Percentiles rank a stretch among this genome's conserved stretches.
Evolutionary conservation across 2,888 invertebrate genomes (phyloP).

Genomic region (Lysandra coridon): DNA sequence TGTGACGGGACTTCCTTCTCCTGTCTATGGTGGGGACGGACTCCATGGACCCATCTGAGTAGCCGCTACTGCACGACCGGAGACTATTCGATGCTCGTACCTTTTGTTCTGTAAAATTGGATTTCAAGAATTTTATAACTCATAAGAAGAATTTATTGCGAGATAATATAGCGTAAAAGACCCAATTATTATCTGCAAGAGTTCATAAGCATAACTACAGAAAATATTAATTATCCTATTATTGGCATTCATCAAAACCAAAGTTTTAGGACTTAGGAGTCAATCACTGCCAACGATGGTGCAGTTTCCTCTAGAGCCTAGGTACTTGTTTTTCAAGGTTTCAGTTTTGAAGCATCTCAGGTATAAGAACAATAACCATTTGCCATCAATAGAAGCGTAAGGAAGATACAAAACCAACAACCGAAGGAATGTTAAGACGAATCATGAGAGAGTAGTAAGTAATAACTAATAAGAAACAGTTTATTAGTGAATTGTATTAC

Average conservation of each 20-base stretch:
- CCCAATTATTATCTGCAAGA: too few species aligned
- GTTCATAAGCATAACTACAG: too few species aligned
- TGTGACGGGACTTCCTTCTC: conserved; percentile 52
- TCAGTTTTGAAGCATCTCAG: too few species aligned
- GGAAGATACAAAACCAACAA: background rate
- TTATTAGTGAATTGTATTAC: background rate
- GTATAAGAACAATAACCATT: background rate
- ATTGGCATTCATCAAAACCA: too few species aligned
- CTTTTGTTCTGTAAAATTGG: conserved; percentile 58
- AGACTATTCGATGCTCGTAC: conserved; percentile 66
- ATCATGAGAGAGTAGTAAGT: background rate
- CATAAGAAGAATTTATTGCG: background rate
- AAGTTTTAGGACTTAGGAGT: too few species aligned
- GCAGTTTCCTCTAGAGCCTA: too few species aligned
- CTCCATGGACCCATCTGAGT: conserved; percentile 66
- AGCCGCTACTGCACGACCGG: conserved; percentile 69
- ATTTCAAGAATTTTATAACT: background rate
- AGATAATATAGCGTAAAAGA: too few species aligned
- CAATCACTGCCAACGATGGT: too few species aligned
- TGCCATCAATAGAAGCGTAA: too few species aligned
- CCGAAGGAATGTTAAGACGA: background rate
- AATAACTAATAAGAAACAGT: background rate
- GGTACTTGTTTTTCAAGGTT: too few species aligned
- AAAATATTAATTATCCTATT: too few species aligned
- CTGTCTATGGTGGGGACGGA: conserved; percentile 57